Percentiles rank a stretch among this genome's conserved stretches.
Evolutionary conservation across 2,888 invertebrate species (phyloP).

Genomic region (Strigamia crassipes): DNA sequence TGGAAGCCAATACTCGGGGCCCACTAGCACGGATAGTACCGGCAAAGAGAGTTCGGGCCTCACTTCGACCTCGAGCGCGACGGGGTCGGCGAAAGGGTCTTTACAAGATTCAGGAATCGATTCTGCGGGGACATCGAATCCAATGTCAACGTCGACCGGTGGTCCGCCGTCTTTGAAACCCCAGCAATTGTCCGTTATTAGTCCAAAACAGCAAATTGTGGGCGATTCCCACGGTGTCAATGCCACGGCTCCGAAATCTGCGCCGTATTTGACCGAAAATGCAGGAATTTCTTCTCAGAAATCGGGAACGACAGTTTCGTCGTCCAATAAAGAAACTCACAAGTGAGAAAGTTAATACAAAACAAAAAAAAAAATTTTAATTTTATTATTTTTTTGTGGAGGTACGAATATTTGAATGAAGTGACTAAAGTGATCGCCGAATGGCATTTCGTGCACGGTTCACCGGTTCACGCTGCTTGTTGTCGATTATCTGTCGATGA

Average conservation of each 20-base stretch:
- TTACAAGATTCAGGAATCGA: neutral
- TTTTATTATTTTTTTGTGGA: neutral
- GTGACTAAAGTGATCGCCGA: constrained; percentile 55
- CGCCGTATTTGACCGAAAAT: too few species aligned
- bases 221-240: too few species aligned
- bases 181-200: too few species aligned
- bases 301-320: neutral
- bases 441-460: constrained; percentile 57
- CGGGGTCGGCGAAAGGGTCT: neutral
- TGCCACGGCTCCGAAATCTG: too few species aligned
- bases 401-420: constrained; percentile 50
- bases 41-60: neutral
- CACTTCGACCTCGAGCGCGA: neutral
- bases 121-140: neutral
- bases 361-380: too few species aligned
- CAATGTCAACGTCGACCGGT: neutral
- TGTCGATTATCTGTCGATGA: constrained; percentile 59
- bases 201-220: too few species aligned
- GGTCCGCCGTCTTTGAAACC: too few species aligned
- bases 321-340: neutral
- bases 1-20: neutral
- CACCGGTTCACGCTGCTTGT: constrained; percentile 59
- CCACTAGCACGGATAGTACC: neutral
- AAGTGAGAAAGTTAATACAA: constrained; percentile 49
- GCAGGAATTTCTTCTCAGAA: neutral